phyloP scores from a whole-genome alignment of 2,888 invertebrate genomes.

The Zhuqinia jingwanae region DNA sequence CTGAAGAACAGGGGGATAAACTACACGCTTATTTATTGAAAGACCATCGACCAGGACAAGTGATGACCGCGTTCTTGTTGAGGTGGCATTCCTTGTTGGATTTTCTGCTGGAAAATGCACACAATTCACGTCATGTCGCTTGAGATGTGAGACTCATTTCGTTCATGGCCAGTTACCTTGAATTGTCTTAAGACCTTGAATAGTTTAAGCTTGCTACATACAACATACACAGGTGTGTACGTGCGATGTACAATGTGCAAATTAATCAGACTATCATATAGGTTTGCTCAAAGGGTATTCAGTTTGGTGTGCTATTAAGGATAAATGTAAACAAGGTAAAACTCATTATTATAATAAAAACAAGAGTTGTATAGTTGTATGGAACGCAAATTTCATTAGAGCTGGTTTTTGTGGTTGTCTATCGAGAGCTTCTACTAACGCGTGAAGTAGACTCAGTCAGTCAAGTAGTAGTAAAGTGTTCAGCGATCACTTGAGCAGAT shows the following conservation, averaged over 20 bases:
- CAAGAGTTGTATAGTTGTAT: too few species aligned
- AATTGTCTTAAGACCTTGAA: not conserved
- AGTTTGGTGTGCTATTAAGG: too few species aligned
- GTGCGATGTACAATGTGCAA: constrained; percentile 25
- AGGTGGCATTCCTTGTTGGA: constrained; percentile 12
- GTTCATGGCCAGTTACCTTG: constrained; percentile 16
- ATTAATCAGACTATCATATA: not conserved
- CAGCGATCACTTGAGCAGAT: too few species aligned
- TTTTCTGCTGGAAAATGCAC: constrained; percentile 2
- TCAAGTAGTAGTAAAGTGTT: too few species aligned
- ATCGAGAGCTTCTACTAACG: too few species aligned
- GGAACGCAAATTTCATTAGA: too few species aligned
- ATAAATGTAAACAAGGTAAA: too few species aligned
- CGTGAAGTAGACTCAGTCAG: too few species aligned
- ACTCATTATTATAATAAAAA: too few species aligned
- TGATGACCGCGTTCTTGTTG: not conserved
- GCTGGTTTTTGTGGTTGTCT: too few species aligned
- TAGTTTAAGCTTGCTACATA: not conserved
- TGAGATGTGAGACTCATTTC: not conserved
- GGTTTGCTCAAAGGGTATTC: too few species aligned
- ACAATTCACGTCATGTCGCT: not conserved
- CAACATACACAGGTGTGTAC: too few species aligned
- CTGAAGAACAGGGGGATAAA: not conserved
- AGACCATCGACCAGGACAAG: not conserved
- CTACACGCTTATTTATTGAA: not conserved